Evolutionary conservation across 2,113 vertebrate genomes (phyloP), one percentile per base, ranked within the genome.

Genomic region (Halichoeres trimaculatus): DNA sequence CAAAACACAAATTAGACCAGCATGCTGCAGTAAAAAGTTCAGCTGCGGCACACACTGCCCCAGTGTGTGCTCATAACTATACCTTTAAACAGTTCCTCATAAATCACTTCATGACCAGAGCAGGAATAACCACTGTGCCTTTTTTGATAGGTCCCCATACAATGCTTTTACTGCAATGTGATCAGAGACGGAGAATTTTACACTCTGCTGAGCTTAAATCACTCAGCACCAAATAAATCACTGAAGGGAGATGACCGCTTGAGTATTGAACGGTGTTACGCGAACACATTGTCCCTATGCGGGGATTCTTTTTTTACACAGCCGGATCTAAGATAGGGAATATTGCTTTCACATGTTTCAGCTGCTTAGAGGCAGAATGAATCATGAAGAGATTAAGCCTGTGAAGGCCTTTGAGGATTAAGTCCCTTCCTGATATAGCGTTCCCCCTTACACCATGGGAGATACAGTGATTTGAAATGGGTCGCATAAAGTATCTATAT

Each of bases 351-450:
- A 88, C 85, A 85, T 90, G 88, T 88, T 89, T 78, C 77, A 70
- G 78, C 79, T 83, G 85, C 91, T 88, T 76, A 83, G 52, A 82
- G 88, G 88, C 84, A 70, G 76, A 83, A 91, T 91, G 85, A 90
- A 88, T 91, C 88, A 88, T 83, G 84, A 82, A 61, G 87, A 89
- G 86, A 86, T 91, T 90, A 91, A 81, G 83, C 75, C 67, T 79
- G 70, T 81, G 79, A 85, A 86, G 76, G 80, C 81, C 88, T 90
- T 81, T 85, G 88, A 90, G 84, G 87, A 90, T 90, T 89, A 90
- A 70, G 75, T 72, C 87, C 82, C 69, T 62, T 81, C 88, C 82
- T 73, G 77, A 85, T 90, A 84, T 78, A 86, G 78, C 70, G 1
- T 83, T 72, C 30, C 70, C 84, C 78, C 38, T 61, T 14, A 48